Evolutionary conservation across 2,797 vertebrate genomes (phyloP), one percentile per base, ranked within the genome.

Genomic region (Tachyglossus aculeatus): DNA sequence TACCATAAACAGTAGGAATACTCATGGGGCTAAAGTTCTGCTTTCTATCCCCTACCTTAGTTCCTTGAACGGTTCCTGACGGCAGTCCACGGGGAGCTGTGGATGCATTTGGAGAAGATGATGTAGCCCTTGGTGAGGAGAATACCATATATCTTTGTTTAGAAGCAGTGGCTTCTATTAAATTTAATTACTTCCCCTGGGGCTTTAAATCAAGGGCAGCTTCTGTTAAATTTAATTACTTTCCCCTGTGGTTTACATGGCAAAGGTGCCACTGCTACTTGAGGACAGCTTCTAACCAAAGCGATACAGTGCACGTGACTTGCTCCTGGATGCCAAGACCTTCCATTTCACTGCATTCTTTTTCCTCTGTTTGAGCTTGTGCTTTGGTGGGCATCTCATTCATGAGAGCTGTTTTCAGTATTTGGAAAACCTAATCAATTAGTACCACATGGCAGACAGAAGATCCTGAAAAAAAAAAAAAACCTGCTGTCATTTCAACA

Each of bases 151-250:
- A 83, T 80, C 78, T 85, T 87, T 87, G 83, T 85, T 85, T 87
- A 83, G 76, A 85, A 83, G 71, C 69, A 59, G 80, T 77, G 60
- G 58, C 68, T 83, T 80, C 74, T 80, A 78, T 83, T 85, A 85
- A 82, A 83, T 85, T 83, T 85, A 87, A 87, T 87, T 76, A 83
- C 80, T 81, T 87, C 81, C 76, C 83, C 74, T 71, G 81, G 83
- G 76, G 78, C 71, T 87, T 78, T 85, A 87, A 85, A 87, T 87
- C 85, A 83, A 83, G 85, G 80, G 76, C 81, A 83, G 74, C 81
- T 77, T 80, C 83, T 85, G 81, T 83, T 87, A 80, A 77, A 82
- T 85, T 77, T 87, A 83, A 87, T 82, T 83, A 83, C 81, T 80
- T 85, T 83, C 68, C 80, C 83, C 78, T 71, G 81, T 8, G 57